Base-by-base conservation (phyloP, 2,113 vertebrate species). In the Crotalus viridis region DNA sequence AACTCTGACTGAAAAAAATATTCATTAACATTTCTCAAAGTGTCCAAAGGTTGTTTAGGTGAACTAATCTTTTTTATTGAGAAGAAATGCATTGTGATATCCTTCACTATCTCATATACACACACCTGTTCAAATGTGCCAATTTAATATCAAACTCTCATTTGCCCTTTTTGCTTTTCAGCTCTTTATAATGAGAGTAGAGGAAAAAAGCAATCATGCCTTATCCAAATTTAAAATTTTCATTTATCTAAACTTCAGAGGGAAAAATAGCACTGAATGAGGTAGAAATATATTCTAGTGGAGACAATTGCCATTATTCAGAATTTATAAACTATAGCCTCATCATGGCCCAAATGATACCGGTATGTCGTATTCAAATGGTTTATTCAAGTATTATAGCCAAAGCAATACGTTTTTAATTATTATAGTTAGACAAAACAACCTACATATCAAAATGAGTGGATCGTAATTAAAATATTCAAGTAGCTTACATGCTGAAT, bases 1-100 rank as follows among this genome's bases (percentile, higher is more conserved):
- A 81, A 81, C 33, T 21, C 33, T 43, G 43, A 81, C n/a, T 81
- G 74, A 2, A 43, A 43, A 43, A 81, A 81, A 43, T 81, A 39
- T 81, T 39, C 1, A 43, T 39, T 43, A 81, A 81, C 21, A 3
- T 43, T 81, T 81, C 19, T 19, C 2, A 43, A 81, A 43, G 3
- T 43, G 74, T 43, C 33, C 74, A 43, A 81, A 81, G 33, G 17
- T 0, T 51, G 0, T 91, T 96, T 97, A 95, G 90, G 86, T 93
- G 94, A 96, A 17, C 1, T 1, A 81, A 81, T 43, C 39, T 85
- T 94, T 95, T 93, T 89, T 43, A 3, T 81, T 43, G 33, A 81
- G 33, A 81, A 43, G 17, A 81, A 81, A 81, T 43, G 21, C 33
- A 39, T 81, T 81, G 17, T 81, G 33, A 81, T 81, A 81, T 81